Evolutionary conservation across 2,888 invertebrate species (phyloP), one percentile per base, ranked within the genome.

Genomic region (Oxycera nigricornis): DNA sequence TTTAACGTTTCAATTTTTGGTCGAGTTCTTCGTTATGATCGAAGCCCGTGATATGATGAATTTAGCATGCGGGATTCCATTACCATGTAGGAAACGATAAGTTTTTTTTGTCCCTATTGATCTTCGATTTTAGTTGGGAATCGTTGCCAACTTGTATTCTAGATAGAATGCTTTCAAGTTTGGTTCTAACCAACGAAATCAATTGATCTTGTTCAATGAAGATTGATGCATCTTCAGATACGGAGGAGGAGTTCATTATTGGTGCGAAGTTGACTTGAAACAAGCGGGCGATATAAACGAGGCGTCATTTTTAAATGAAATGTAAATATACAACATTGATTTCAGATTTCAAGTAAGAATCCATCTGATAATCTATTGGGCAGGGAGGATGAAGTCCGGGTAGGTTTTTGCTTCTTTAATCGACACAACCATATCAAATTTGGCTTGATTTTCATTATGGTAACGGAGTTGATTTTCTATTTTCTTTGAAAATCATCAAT

Each of bases 31-130:
- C 46, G 17, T 46, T 46, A 46, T 46, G 46, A 55, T 2, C 24
- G 17, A 24, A 14, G 24, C 20, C 14, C 22, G 1, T 9, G 55
- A 55, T 55, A 55, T 55, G 1, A 55, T 24, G 55, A 55, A 55
- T 55, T 55, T 55, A 24, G 55, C 14, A 65, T 41, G 65, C 39
- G 39, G 41, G 65, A 65, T 65, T 65, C 65, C 41, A 65, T 41
- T 22, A 41, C 65, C 65, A 65, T 41, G 3, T 65, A 24, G 22
- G 20, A 65, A 41, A 35, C 20, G n/a, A 24, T 65, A 55, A 20
- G 55, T 55, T 55, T 20, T 55, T 55, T 55, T 22, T 55, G 6
- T 6, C 55, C 6, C 55, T 3, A 55, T 14, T 11, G 46, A n/a
- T 22, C 9, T 24, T 24, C 55, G 55, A 2, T 24, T 55, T 55